Percentiles rank a stretch among this genome's conserved stretches.
Conservation (phyloP, 2,888 invertebrate species). For the Halocaridina rubra region DNA sequence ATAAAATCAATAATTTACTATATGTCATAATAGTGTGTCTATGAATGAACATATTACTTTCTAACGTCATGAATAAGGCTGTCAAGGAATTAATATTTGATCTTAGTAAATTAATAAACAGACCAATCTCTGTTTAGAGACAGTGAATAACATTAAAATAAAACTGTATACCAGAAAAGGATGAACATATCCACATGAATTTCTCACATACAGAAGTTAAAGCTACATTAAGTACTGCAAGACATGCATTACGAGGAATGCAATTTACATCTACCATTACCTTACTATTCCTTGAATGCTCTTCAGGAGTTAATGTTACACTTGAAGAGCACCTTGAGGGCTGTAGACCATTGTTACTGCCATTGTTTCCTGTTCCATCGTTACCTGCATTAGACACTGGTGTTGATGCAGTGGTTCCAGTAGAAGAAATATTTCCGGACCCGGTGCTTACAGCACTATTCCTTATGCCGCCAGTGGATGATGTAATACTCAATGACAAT, state of each 20-base stretch:
- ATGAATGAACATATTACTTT: no score
- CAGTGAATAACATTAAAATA: no score
- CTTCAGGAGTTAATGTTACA: slow-evolving; percentile 55
- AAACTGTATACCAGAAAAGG: background rate
- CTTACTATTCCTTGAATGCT: slow-evolving; percentile 55
- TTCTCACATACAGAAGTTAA: no score
- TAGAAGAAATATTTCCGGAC: background rate
- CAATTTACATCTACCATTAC: slow-evolving; percentile 22
- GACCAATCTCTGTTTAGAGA: no score
- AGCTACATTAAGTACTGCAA: no score
- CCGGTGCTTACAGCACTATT: slow-evolving; percentile 9
- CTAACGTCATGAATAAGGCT: no score
- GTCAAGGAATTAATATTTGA: no score
- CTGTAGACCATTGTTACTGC: slow-evolving; percentile 10
- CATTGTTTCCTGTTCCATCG: slow-evolving; percentile 21
- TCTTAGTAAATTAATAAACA: no score
- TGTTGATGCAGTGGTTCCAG: background rate
- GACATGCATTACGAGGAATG: no score
- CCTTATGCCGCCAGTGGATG: slow-evolving; percentile 22
- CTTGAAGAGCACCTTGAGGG: slow-evolving; percentile 59
- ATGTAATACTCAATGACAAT: background rate
- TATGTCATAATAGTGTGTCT: no score
- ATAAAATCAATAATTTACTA: no score
- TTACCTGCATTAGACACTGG: background rate
- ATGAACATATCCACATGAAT: background rate